Conservation (phyloP, 2,113 vertebrate genomes). For the Muntiacus reevesi region DNA sequence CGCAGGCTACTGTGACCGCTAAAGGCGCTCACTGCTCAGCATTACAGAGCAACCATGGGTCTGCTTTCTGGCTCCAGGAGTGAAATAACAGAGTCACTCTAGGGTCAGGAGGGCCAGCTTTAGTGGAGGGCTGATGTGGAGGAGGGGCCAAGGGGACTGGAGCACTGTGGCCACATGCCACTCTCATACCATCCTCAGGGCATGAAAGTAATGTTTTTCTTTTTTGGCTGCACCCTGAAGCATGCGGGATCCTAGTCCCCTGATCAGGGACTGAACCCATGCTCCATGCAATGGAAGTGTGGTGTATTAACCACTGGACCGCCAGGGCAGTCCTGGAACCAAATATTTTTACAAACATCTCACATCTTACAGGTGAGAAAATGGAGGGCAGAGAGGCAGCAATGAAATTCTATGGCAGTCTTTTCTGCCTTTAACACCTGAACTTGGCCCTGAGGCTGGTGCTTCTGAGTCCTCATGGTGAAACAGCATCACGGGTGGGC, state of each 20-base stretch:
- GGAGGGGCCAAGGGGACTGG: too few species aligned
- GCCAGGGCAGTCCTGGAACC: not conserved
- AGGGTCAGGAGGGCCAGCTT: not conserved
- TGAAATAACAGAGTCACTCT: not conserved
- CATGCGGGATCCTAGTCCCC: not conserved
- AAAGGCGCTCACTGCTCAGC: not conserved
- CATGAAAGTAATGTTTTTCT: not conserved
- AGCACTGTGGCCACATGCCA: not conserved
- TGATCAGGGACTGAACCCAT: not conserved
- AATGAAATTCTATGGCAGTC: not conserved
- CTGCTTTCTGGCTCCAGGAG: not conserved
- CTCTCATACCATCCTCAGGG: not conserved
- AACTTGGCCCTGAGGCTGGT: not conserved
- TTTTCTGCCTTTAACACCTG: not conserved
- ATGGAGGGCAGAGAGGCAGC: rapidly evolving
- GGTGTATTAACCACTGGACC: not conserved
- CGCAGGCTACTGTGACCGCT: not conserved
- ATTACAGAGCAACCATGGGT: not conserved
- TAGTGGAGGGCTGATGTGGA: rapidly evolving
- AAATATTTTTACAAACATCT: not conserved
- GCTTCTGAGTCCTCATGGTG: not conserved
- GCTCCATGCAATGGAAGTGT: not conserved
- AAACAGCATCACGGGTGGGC: not conserved
- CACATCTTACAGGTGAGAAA: not conserved
- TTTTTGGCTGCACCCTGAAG: not conserved